phyloP scores from a whole-genome alignment of 2,113 vertebrate genomes.

The Lasiurus borealis region DNA sequence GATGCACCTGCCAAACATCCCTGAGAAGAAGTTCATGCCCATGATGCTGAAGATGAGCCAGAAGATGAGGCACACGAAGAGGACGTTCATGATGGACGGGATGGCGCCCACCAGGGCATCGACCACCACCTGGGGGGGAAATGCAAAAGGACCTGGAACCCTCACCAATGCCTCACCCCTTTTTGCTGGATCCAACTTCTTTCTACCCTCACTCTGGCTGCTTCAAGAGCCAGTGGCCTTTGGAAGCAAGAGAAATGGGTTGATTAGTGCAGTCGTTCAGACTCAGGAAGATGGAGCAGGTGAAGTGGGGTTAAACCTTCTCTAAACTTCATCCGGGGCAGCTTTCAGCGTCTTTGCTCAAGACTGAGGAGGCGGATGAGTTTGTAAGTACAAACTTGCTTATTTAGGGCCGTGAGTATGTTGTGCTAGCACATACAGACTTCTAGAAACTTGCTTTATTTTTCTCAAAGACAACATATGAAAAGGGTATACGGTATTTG shows the following conservation, averaged over 20 bases:
- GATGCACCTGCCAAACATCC: slow-evolving; percentile 95
- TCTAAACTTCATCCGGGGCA: not conserved
- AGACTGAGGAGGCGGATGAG: not conserved
- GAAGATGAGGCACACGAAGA: slow-evolving; percentile 99
- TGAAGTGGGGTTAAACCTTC: not conserved
- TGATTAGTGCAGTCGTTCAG: not conserved
- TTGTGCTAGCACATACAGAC: not conserved
- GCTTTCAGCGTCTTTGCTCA: not conserved
- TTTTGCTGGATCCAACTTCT: not conserved
- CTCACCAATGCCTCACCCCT: no score
- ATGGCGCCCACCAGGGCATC: slow-evolving; percentile 96
- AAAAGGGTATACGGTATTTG: not conserved
- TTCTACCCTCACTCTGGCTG: not conserved
- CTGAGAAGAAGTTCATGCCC: slow-evolving; percentile 98
- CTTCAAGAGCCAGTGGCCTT: not conserved
- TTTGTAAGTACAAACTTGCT: not conserved
- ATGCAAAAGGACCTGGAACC: not conserved
- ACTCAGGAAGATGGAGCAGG: not conserved
- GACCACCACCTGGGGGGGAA: slow-evolving; percentile 93
- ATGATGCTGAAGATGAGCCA: slow-evolving; percentile 99
- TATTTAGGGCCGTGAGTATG: not conserved
- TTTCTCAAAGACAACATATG: not conserved
- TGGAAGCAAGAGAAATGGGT: not conserved
- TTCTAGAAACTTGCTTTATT: slow-evolving; percentile 16
- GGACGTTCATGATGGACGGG: slow-evolving; percentile 99